Evolutionary conservation across 2,888 invertebrate genomes (phyloP).

Genomic region (Ophion ventricosus): DNA sequence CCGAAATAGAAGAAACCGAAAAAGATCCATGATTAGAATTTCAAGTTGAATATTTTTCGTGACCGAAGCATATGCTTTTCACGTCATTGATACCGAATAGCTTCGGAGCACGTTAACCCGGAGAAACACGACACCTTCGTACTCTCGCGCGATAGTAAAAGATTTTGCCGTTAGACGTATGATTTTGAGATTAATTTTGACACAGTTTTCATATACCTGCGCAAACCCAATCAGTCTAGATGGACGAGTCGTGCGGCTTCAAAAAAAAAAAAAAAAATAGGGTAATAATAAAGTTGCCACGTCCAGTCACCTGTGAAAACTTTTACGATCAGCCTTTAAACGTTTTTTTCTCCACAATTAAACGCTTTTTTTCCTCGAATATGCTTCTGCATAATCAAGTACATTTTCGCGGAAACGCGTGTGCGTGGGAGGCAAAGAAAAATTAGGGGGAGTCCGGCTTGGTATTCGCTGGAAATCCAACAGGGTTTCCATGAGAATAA

Average conservation of each 20-base stretch:
- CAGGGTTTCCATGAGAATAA: not conserved
- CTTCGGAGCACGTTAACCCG: slow-evolving; percentile 49
- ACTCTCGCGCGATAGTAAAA: no score
- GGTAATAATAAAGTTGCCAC: no score
- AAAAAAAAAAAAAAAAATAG: no score
- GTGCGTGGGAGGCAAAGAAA: slow-evolving; percentile 10
- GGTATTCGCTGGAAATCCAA: slow-evolving; percentile 11
- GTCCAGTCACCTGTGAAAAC: not conserved
- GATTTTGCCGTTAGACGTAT: no score
- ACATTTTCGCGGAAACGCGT: slow-evolving; percentile 14
- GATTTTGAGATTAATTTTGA: no score
- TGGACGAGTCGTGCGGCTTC: no score
- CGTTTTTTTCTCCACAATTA: not conserved
- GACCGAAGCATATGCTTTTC: not conserved
- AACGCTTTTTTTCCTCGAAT: no score
- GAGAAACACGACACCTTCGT: slow-evolving; percentile 7
- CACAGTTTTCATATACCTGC: no score
- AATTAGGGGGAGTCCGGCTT: slow-evolving; percentile 26
- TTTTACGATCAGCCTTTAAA: not conserved
- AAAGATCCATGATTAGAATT: slow-evolving; percentile 9
- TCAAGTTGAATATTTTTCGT: not conserved
- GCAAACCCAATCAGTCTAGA: not conserved
- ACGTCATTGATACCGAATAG: slow-evolving; percentile 26
- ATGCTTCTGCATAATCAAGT: not conserved
- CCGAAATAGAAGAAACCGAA: not conserved